Percentiles rank a stretch among this genome's conserved stretches.
phyloP scores from a whole-genome alignment of 2,113 vertebrate species.

The Ifrita kowaldi region DNA sequence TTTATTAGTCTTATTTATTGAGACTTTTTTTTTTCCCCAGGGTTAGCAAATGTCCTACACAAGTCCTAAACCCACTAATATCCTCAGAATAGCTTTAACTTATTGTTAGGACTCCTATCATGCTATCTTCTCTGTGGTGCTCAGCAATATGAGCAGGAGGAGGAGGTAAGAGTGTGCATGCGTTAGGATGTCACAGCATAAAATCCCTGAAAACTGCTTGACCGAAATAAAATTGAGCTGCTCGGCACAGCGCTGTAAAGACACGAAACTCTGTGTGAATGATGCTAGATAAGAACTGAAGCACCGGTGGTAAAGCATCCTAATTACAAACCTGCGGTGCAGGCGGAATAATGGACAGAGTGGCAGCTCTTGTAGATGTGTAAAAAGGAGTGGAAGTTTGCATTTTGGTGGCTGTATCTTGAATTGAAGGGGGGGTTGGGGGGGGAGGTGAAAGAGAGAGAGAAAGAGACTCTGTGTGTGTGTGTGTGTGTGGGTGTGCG shows the following conservation, averaged over 20 bases:
- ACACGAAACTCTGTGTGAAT: constrained; percentile 15
- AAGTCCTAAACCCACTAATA: not conserved
- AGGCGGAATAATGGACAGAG: constrained; percentile 23
- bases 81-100: not conserved
- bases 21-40: not conserved
- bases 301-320: constrained; percentile 23
- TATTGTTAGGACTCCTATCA: not conserved
- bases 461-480: not conserved
- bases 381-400: constrained; percentile 38
- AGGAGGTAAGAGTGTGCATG: not conserved
- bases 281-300: constrained; percentile 30
- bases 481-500: not conserved
- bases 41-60: not conserved
- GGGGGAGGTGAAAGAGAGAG: not conserved
- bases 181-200: constrained; percentile 23
- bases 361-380: not conserved
- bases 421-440: not conserved
- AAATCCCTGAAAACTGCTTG: constrained; percentile 29
- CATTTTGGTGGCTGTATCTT: constrained; percentile 19
- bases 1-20: not conserved
- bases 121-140: not conserved
- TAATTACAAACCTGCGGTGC: constrained; percentile 36
- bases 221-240: constrained; percentile 45
- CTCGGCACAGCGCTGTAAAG: not conserved
- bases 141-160: not conserved